phyloP scores from a whole-genome alignment of 2,113 vertebrate species.

The Thalassoma bifasciatum region DNA sequence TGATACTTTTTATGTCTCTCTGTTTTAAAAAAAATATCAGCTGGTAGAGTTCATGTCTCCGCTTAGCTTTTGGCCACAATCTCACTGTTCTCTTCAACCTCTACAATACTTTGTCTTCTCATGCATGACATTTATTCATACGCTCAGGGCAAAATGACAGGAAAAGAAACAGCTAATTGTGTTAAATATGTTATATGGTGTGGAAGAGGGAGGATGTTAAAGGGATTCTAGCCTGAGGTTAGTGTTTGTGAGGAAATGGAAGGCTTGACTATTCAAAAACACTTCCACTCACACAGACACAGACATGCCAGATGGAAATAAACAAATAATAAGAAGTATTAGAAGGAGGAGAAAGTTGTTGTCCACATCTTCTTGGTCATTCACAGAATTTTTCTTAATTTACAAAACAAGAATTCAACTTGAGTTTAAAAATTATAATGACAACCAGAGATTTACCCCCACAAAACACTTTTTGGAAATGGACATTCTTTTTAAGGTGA shows the following conservation, averaged over 20 bases:
- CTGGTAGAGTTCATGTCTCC: not conserved
- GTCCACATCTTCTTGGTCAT: not conserved
- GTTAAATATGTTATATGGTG: slow-evolving; percentile 20
- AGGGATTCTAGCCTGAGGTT: slow-evolving; percentile 24
- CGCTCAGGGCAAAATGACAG: slow-evolving; percentile 23
- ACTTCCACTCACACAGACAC: not conserved
- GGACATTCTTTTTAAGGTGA: too few species aligned
- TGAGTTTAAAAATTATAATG: not conserved
- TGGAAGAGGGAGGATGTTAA: slow-evolving; percentile 1
- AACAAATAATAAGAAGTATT: not conserved
- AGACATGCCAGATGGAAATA: not conserved
- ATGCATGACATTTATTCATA: slow-evolving; percentile 31
- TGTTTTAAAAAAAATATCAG: not conserved
- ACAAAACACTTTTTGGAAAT: too few species aligned
- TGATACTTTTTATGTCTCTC: not conserved
- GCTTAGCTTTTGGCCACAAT: slow-evolving; percentile 6
- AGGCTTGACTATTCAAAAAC: slow-evolving; percentile 7
- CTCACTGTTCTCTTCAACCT: slow-evolving; percentile 4
- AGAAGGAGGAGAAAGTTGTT: not conserved
- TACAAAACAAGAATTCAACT: not conserved
- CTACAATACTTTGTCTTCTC: slow-evolving; percentile 20
- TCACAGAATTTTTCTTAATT: not conserved
- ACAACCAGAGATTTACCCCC: too few species aligned
- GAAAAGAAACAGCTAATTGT: slow-evolving; percentile 12
- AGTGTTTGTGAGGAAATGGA: slow-evolving; percentile 18